Evolutionary conservation across 2,113 vertebrate genomes (phyloP), one percentile per base, ranked within the genome.

Genomic region (Erythrocercus mccallii): DNA sequence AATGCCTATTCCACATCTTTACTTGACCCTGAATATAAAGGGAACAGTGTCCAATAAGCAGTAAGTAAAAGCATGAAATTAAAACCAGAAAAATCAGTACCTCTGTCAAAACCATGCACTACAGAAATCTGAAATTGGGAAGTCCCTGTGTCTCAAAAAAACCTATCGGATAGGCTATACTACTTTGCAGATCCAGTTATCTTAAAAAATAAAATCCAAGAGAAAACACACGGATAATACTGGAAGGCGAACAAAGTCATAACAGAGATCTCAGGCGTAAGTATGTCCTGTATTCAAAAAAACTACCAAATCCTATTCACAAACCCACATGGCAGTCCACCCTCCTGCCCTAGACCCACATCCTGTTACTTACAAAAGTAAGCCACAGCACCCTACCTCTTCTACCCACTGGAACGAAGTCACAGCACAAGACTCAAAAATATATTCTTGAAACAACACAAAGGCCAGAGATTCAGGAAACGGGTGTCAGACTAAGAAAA

Each of bases 291-390:
- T n/a, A 60, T 21, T 66, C 2, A 89, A 25, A 85, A 51, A 40
- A 35, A 10, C 13, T 54, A 81, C 27, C 21, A 84, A 69, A 37
- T 70, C 62, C 61, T 66, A 70, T 42, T 77, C 80, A 86, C 23
- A 81, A 76, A 54, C 47, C 24, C 23, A 68, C 54, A 30, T 1
- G 12, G 10, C 23, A 88, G 60, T 31, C 68, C 45, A 85, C 42
- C 76, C 83, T 69, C 15, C 77, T 48, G 51, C 45, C 64, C 57
- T 79, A 79, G 35, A 93, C 80, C 90, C 92, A 96, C 84, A 97
- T 95, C 96, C 97, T 96, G 73, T 91, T 90, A 92, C 81, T 84
- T 74, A 71, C 81, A 78, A 94, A 96, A 88, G 66, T 72, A 94
- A 94, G 91, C 33, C 62, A 78, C 91, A 96, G 62, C 44, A 86